Evolutionary conservation across 2,113 vertebrate genomes (phyloP), one percentile per base, ranked within the genome.

Genomic region (Benitochromis conjunctus): DNA sequence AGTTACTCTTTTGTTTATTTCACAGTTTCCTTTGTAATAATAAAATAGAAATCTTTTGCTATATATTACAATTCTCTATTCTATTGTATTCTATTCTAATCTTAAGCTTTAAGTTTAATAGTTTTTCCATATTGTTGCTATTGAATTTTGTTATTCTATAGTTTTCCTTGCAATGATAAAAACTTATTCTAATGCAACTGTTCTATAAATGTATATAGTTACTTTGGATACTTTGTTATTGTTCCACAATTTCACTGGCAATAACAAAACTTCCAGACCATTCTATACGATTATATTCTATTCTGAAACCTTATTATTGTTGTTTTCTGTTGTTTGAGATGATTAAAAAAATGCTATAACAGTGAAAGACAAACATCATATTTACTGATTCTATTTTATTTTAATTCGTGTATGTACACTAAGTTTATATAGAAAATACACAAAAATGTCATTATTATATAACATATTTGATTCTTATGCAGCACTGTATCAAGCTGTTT

Each of bases 131-230:
- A 38, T 38, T 64, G 31, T 19, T 64, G 6, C 60, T 64, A 38
- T 38, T 64, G 34, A 38, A 38, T 64, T 64, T 64, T 64, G 58
- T 62, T 36, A 62, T 62, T 12, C 31, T n/a, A 64, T 9, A 36
- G 10, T 64, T 38, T 64, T 8, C 0, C 60, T 7, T 38, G 36
- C 60, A 64, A n/a, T 0, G 38, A 64, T 64, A 1, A 38, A 64
- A 64, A 38, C 60, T n/a, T 10, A 64, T 38, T 64, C 18, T n/a
- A 38, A 64, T 38, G 31, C n/a, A 64, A 5, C 60, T 0, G 1
- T 64, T 38, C 60, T 64, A 21, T 38, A n/a, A 64, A 36, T 19
- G 6, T 38, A 64, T 38, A 13, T 38, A n/a, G 34, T 10, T 64
- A 0, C 60, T 64, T 64, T 64, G 60, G n/a, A 38, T 64, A 38